These are phyloP conservation scores for Encarsia formosa DNA, from an alignment of 2,888 invertebrate species.

Conservation along the genomic window DNA sequence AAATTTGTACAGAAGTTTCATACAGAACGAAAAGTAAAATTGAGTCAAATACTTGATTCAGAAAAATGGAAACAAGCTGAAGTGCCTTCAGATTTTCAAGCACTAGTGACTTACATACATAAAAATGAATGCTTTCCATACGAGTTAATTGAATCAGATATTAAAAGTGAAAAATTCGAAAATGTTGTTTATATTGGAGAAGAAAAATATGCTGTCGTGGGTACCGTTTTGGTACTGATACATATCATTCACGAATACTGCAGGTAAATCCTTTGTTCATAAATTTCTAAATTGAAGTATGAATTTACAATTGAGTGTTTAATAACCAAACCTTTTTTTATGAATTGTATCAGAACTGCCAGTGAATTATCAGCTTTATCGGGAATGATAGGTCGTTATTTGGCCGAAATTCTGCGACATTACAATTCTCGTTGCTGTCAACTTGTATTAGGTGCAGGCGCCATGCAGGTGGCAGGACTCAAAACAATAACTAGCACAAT, in stretches of 20 bases:
- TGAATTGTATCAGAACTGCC: slow-evolving; percentile 48
- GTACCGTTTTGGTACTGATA: slow-evolving; percentile 80
- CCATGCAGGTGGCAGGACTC: slow-evolving; percentile 87
- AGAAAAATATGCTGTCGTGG: slow-evolving; percentile 72
- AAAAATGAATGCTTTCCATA: slow-evolving; percentile 55
- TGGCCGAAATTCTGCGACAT: slow-evolving; percentile 83
- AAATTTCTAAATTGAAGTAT: slow-evolving; percentile 2
- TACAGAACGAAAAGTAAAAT: slow-evolving; percentile 77
- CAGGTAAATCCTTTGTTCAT: slow-evolving; percentile 47
- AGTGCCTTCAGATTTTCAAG: slow-evolving; percentile 85
- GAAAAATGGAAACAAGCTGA: slow-evolving; percentile 94
- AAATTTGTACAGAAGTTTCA: slow-evolving; percentile 91
- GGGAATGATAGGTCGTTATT: slow-evolving; percentile 74
- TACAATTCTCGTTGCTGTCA: slow-evolving; percentile 89
- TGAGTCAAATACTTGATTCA: slow-evolving; percentile 78
- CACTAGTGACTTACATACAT: slow-evolving; percentile 59
- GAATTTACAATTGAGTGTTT: no score
- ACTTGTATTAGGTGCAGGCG: slow-evolving; percentile 93
- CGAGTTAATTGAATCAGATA: slow-evolving; percentile 37
- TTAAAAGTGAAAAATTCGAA: slow-evolving; percentile 39
- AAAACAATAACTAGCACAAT: slow-evolving; percentile 94
- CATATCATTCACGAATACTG: slow-evolving; percentile 93
- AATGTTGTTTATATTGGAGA: slow-evolving; percentile 59
- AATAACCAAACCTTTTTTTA: no score
- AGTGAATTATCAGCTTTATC: slow-evolving; percentile 70